phyloP scores from a whole-genome alignment of 2,797 vertebrate species.

The Nannoperca obscura region DNA sequence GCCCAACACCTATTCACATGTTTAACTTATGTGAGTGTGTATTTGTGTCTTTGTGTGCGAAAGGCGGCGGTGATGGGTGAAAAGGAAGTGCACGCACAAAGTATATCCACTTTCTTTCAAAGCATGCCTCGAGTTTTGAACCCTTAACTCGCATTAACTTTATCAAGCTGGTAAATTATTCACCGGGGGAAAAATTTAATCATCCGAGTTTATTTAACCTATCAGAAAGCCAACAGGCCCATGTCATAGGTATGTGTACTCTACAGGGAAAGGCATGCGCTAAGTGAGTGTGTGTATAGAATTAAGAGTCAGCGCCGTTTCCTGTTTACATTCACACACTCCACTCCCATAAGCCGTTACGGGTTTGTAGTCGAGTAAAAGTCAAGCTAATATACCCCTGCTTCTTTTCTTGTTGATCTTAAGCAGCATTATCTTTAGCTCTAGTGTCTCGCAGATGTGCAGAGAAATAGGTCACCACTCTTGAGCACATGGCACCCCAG shows the following conservation, averaged over 20 bases:
- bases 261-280: conserved; percentile 64
- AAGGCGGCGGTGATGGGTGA: conserved; percentile 27
- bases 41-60: conserved; percentile 23
- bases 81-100: conserved; percentile 40
- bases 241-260: conserved; percentile 69
- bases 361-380: conserved; percentile 9
- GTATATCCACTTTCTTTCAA: conserved; percentile 26
- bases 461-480: conserved; percentile 16
- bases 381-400: conserved; percentile 6
- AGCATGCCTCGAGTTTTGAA: background rate
- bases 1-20: conserved; percentile 60
- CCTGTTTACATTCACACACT: conserved; percentile 72
- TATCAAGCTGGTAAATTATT: conserved; percentile 72
- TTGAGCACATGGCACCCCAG: background rate
- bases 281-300: conserved; percentile 69
- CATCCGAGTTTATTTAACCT: conserved; percentile 56
- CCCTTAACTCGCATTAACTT: conserved; percentile 13
- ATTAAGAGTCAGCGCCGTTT: conserved; percentile 45
- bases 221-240: conserved; percentile 27
- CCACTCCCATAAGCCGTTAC: conserved; percentile 18
- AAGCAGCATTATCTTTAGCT: conserved; percentile 19
- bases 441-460: background rate
- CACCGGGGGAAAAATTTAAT: conserved; percentile 60
- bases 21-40: conserved; percentile 35
- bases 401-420: conserved; percentile 8